A percentile compares a stretch with the other conserved stretches of the same genome.
Conservation (phyloP, 1,140 invertebrate species). For the honey bee (Apis mellifera) region Amel_HAv3.1 CM009936.2:14227501-14228000, state of each 20-base stretch:
- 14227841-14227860: not conserved
- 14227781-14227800: not conserved
- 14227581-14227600: not conserved
- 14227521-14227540: conserved; percentile 2
- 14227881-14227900: not conserved
- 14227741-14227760: not conserved
- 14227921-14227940: not conserved
- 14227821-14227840: conserved; percentile 4
- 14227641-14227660: not conserved
- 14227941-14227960: conserved; percentile 1
- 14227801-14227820: not conserved
- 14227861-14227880: not conserved
- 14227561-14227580: conserved; percentile 3
- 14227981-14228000: not conserved
- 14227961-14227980: not conserved
- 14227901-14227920: not conserved
- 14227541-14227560: not conserved
- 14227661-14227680: not conserved
- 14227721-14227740: not conserved
- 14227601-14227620: not conserved
- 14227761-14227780: not conserved
- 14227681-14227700: conserved; percentile 9
- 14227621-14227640: not conserved
- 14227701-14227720: not conserved
- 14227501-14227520: conserved; percentile 24